A percentile compares a stretch with the other conserved stretches of the same genome.
These are phyloP conservation scores for Darevskia mixta DNA, from an alignment of 2,797 vertebrate species.

Conservation along the genomic window DNA sequence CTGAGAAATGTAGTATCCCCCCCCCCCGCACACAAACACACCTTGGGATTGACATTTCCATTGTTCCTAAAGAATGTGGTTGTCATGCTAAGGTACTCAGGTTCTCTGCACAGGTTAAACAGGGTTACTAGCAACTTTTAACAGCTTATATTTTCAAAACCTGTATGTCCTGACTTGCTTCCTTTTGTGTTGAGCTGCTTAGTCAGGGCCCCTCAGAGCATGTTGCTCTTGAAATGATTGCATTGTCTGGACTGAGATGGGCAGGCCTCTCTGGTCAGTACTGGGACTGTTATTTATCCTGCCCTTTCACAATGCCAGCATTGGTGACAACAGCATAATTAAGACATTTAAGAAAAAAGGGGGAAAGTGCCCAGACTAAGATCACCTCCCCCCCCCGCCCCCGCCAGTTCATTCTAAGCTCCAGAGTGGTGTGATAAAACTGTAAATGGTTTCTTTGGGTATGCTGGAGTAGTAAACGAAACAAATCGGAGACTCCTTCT, in stretches of 20 bases:
- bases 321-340: slow-evolving; percentile 38
- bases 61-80: slow-evolving; percentile 27
- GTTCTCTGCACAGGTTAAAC: slow-evolving; percentile 18
- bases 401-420: slow-evolving; percentile 50
- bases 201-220: neutral
- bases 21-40: too few relatives aligned
- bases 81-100: neutral
- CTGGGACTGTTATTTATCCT: slow-evolving; percentile 42
- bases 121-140: slow-evolving; percentile 18
- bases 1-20: neutral
- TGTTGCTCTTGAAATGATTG: slow-evolving; percentile 12
- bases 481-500: slow-evolving; percentile 20
- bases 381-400: too few relatives aligned
- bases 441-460: slow-evolving; percentile 52
- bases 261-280: slow-evolving; percentile 28
- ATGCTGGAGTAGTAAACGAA: slow-evolving; percentile 52
- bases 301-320: slow-evolving; percentile 40
- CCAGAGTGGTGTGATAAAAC: slow-evolving; percentile 64
- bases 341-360: slow-evolving; percentile 28
- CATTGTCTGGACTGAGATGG: slow-evolving; percentile 34
- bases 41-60: neutral
- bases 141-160: neutral
- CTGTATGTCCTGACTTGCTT: slow-evolving; percentile 5
- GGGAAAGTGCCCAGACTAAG: too few relatives aligned
- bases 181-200: neutral